Conservation (phyloP, 2,888 invertebrate species). For the Drosophila koepferae region DNA sequence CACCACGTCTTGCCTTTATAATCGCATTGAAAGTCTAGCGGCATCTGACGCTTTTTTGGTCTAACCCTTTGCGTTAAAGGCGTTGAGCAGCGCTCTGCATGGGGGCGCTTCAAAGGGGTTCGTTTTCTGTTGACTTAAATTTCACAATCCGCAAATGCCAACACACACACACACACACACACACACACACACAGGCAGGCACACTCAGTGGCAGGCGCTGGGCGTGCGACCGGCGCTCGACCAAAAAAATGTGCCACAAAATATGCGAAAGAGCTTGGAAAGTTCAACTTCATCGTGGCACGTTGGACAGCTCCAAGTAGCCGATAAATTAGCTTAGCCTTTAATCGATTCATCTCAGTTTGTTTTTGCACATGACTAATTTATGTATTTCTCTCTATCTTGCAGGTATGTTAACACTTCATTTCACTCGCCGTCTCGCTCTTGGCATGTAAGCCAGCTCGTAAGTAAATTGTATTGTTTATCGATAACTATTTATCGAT, state of each 20-base stretch:
- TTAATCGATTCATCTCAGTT: conserved; percentile 13
- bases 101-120: conserved; percentile 48
- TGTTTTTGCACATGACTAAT: not conserved
- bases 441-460: not conserved
- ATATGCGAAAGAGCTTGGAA: conserved; percentile 29
- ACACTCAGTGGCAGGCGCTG: conserved; percentile 26
- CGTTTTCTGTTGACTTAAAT: conserved; percentile 30
- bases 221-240: conserved; percentile 23
- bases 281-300: conserved; percentile 1
- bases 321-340: not conserved
- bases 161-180: conserved; percentile 28
- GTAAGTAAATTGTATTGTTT: conserved; percentile 27
- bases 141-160: conserved; percentile 41
- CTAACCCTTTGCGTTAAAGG: conserved; percentile 42
- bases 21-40: conserved; percentile 59
- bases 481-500: conserved; percentile 12
- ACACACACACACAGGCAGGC: conserved; percentile 17
- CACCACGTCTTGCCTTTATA: conserved; percentile 20
- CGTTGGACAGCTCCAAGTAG: not conserved
- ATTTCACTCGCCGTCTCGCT: too few species aligned
- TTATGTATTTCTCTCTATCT: conserved; percentile 9
- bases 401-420: conserved; percentile 47
- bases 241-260: conserved; percentile 52
- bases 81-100: conserved; percentile 36
- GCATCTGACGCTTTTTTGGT: conserved; percentile 37